Evolutionary conservation across 2,797 vertebrate genomes (phyloP).

Genomic region (Picus viridis): DNA sequence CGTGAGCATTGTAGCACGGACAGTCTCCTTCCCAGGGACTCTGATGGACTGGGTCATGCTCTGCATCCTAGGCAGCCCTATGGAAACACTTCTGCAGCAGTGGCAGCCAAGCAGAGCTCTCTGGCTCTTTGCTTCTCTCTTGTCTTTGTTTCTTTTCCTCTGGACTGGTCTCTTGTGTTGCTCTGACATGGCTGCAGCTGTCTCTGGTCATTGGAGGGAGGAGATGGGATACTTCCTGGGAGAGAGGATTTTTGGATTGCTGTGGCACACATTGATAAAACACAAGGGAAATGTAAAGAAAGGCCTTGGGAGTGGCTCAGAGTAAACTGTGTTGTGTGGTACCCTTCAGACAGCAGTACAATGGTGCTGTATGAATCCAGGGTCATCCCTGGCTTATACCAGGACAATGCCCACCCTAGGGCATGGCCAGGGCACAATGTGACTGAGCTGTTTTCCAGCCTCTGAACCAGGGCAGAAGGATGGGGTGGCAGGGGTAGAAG

Average conservation of each 20-base stretch:
- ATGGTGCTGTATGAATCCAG: accelerated
- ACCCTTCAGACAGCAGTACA: not conserved
- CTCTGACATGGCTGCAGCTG: not conserved
- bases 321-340: not conserved
- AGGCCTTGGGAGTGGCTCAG: not conserved
- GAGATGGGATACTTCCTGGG: not conserved
- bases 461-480: accelerated
- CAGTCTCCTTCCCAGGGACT: not conserved
- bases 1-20: not conserved
- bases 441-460: not conserved
- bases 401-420: not conserved
- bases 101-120: not conserved
- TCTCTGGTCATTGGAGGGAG: not conserved
- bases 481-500: too few species aligned
- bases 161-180: not conserved
- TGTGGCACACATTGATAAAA: not conserved
- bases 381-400: not conserved
- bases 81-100: not conserved
- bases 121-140: not conserved
- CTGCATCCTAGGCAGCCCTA: accelerated
- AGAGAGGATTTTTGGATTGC: not conserved
- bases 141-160: not conserved
- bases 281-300: not conserved
- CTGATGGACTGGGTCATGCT: not conserved
- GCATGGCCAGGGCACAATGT: accelerated